These are phyloP conservation scores for Drosophila leonis DNA, from an alignment of 2,888 invertebrate species.

Conservation along the genomic window DNA sequence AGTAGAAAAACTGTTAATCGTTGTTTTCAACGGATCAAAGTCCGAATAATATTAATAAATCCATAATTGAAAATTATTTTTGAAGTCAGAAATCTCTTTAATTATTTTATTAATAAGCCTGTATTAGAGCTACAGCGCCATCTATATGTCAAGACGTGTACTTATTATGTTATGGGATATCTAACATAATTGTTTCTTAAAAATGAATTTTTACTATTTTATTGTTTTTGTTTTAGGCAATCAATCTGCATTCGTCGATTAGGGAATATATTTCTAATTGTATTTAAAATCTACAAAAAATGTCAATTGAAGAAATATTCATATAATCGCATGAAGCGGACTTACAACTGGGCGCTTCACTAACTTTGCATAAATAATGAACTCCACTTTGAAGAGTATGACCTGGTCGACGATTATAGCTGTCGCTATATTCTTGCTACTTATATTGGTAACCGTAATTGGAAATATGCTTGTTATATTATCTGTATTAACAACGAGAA, in stretches of 20 bases:
- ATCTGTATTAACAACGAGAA: constrained; percentile 94
- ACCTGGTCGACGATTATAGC: constrained; percentile 87
- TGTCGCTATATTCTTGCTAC: constrained; percentile 88
- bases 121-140: not conserved
- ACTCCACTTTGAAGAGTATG: constrained; percentile 70
- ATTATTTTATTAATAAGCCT: too few relatives aligned
- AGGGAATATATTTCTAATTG: not conserved
- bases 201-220: not conserved
- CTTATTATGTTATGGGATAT: not conserved
- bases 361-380: constrained; percentile 50
- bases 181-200: not conserved
- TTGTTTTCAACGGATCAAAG: not conserved
- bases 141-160: not conserved
- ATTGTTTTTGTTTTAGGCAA: not conserved
- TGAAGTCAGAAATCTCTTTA: not conserved
- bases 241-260: not conserved
- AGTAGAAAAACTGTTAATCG: not conserved
- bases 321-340: constrained; percentile 16
- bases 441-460: constrained; percentile 91
- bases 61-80: too few relatives aligned
- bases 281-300: constrained; percentile 14
- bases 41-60: too few relatives aligned
- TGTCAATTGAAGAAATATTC: constrained; percentile 6
- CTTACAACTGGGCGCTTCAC: not conserved
- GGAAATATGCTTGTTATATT: constrained; percentile 96